Percentiles rank a stretch among this genome's conserved stretches.
phyloP scores from a whole-genome alignment of 2,113 vertebrate genomes.

The Larimichthys polyactis region DNA sequence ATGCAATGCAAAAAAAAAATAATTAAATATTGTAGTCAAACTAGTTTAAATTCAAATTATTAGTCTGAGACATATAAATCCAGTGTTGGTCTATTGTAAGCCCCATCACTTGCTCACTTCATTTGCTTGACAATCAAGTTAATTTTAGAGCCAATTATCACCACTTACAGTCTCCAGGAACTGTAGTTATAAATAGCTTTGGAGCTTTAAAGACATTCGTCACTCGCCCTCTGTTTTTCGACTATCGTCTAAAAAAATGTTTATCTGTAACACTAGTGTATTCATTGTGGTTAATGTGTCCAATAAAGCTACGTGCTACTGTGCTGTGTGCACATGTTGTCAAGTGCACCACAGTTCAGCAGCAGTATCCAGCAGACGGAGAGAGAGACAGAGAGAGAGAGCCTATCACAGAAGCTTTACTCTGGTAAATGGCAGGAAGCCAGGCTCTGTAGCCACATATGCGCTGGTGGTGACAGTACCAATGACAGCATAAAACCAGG shows the following conservation, averaged over 20 bases:
- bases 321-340: background rate
- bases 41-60: background rate
- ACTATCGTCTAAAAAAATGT: background rate
- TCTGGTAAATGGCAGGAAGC: conserved; percentile 46
- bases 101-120: no score
- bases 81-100: background rate
- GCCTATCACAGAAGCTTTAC: conserved; percentile 13
- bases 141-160: background rate
- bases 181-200: conserved; percentile 19
- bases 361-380: conserved; percentile 18
- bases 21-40: no score
- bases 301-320: background rate
- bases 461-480: background rate
- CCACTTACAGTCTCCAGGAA: background rate
- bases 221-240: background rate
- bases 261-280: background rate
- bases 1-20: background rate
- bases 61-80: background rate
- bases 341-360: conserved; percentile 19
- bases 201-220: background rate
- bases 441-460: conserved; percentile 24
- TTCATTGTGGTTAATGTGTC: background rate
- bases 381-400: background rate
- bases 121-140: conserved; percentile 8
- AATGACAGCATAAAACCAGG: conserved; percentile 41